phyloP scores from a whole-genome alignment of 2,113 vertebrate species.

The Aegotheles bennettii region DNA sequence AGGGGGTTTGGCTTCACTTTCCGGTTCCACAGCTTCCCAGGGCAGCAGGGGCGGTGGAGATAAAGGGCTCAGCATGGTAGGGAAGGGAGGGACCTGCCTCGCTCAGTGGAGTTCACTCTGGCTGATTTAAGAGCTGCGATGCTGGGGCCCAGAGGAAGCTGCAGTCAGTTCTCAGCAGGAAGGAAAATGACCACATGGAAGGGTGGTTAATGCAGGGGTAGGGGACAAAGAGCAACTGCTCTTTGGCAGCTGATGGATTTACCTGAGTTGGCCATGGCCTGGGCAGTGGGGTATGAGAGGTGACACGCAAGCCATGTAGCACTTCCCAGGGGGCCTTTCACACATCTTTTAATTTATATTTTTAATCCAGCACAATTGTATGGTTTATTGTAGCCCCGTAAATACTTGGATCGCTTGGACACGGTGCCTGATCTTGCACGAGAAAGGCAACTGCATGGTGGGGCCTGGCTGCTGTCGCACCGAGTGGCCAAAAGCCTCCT shows the following conservation, averaged over 20 bases:
- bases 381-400: neutral
- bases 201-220: constrained; percentile 23
- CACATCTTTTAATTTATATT: neutral
- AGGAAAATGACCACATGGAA: constrained; percentile 71
- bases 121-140: neutral
- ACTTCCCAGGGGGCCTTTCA: neutral
- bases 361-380: neutral
- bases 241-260: neutral
- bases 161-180: constrained; percentile 58
- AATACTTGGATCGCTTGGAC: neutral
- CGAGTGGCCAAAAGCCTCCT: neutral
- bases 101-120: neutral
- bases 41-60: neutral
- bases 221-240: neutral
- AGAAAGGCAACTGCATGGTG: neutral
- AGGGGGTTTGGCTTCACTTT: neutral
- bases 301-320: neutral
- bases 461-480: neutral
- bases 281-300: neutral
- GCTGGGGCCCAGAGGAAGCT: constrained; percentile 57
- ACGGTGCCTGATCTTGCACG: neutral
- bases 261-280: neutral
- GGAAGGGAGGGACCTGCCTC: constrained; percentile 57
- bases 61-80: constrained; percentile 43
- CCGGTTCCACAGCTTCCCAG: neutral